phyloP scores from a whole-genome alignment of 2,113 vertebrate species.

The Thunnus thynnus region DNA sequence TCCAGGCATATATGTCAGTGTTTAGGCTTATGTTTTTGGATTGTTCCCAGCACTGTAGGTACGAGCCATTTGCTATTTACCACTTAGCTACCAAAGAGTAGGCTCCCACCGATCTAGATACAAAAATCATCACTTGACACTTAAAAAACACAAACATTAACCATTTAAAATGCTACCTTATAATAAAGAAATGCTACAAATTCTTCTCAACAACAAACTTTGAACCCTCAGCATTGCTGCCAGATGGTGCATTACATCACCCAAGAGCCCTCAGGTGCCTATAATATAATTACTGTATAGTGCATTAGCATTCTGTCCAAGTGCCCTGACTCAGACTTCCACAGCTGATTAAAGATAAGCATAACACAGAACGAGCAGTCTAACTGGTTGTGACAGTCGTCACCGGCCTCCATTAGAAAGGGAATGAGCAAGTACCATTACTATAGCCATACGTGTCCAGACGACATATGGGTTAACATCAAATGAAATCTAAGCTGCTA shows the following conservation, averaged over 20 bases:
- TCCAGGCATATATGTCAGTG: background rate
- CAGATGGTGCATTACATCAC: constrained; percentile 17
- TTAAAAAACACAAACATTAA: background rate
- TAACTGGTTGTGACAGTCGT: constrained; percentile 36
- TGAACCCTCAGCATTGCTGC: background rate
- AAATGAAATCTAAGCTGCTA: constrained; percentile 3
- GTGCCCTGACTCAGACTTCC: constrained; percentile 39
- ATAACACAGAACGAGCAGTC: constrained; percentile 38
- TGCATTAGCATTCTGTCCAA: constrained; percentile 37
- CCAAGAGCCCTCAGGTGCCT: background rate
- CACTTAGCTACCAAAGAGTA: background rate
- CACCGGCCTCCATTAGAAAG: constrained; percentile 33
- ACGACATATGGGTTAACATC: constrained; percentile 20
- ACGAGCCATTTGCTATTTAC: no score
- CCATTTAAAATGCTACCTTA: background rate
- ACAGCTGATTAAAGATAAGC: constrained; percentile 57
- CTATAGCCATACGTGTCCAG: constrained; percentile 2
- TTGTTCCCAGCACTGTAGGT: background rate
- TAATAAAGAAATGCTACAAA: background rate
- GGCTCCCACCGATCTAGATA: background rate
- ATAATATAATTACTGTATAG: constrained; percentile 21
- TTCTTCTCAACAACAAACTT: background rate
- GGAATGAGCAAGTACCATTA: constrained; percentile 12
- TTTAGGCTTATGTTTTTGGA: background rate
- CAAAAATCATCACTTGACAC: background rate